phyloP scores from a whole-genome alignment of 2,113 vertebrate genomes.

The Epinephelus moara region DNA sequence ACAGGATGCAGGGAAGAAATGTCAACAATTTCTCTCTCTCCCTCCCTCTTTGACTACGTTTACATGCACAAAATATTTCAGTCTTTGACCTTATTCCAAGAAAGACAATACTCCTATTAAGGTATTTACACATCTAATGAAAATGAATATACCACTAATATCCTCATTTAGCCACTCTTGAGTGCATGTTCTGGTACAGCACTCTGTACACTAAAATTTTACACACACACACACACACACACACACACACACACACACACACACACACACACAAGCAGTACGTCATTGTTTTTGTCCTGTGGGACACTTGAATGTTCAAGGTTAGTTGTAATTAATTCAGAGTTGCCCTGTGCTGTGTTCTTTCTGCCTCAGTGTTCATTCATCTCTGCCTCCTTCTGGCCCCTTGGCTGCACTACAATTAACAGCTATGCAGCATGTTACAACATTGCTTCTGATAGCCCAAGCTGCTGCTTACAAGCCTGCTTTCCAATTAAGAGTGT shows the following conservation, averaged over 20 bases:
- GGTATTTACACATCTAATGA: no score
- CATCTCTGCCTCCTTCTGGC: conserved; percentile 46
- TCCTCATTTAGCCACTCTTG: no score
- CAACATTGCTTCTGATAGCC: conserved; percentile 33
- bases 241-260: not conserved
- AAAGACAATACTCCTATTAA: no score
- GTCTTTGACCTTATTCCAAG: no score
- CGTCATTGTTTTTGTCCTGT: conserved; percentile 32
- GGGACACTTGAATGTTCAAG: conserved; percentile 50
- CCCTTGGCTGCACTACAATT: conserved; percentile 39
- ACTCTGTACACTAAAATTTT: not conserved
- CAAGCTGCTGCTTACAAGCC: conserved; percentile 29
- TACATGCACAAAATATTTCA: no score
- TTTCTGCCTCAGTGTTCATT: conserved; percentile 26
- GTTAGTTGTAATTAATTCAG: conserved; percentile 66
- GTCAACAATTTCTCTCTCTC: not conserved
- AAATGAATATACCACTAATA: no score
- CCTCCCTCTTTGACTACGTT: no score
- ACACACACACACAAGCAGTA: not conserved
- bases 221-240: not conserved
- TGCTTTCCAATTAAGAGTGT: conserved; percentile 34
- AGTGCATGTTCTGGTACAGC: not conserved
- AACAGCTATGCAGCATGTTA: conserved; percentile 17
- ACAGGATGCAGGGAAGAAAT: not conserved
- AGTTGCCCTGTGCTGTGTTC: conserved; percentile 29